These are phyloP conservation scores for Pangasius djambal DNA, from an alignment of 2,797 vertebrate genomes.

Conservation along the genomic window DNA sequence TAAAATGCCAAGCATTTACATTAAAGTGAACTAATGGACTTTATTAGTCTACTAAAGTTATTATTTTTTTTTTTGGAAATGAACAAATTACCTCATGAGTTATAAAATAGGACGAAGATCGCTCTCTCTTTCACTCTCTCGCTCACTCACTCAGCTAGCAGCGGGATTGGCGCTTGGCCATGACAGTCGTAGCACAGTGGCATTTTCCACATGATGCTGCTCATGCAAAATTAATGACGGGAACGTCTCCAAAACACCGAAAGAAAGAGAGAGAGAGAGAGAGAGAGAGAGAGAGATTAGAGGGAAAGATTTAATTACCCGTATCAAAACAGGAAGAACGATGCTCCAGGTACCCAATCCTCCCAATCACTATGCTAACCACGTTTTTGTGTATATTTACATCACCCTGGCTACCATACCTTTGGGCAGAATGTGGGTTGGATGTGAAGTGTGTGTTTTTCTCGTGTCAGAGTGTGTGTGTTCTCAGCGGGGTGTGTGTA, in stretches of 20 bases:
- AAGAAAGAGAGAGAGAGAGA: conserved; percentile 66
- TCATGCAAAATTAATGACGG: conserved; percentile 86
- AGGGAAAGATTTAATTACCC: conserved; percentile 75
- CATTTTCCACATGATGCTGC: conserved; percentile 77
- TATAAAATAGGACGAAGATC: background rate
- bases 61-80: background rate
- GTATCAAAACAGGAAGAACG: conserved; percentile 75
- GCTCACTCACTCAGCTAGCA: conserved; percentile 71
- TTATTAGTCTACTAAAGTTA: background rate
- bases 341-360: conserved; percentile 68
- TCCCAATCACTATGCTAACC: conserved; percentile 72
- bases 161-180: conserved; percentile 83
- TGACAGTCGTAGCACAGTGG: conserved; percentile 71
- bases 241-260: conserved; percentile 32
- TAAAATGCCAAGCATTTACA: background rate
- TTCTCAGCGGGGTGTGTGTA: conserved; percentile 29
- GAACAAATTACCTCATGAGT: background rate
- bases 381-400: conserved; percentile 58
- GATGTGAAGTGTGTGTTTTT: conserved; percentile 8
- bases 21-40: conserved; percentile 5
- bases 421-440: background rate
- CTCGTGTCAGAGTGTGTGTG: conserved; percentile 17
- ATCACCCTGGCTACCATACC: conserved; percentile 21
- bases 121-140: background rate
- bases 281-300: conserved; percentile 66